These are phyloP conservation scores for Alaudala cheleensis DNA, from an alignment of 2,113 vertebrate species.

Conservation along the genomic window DNA sequence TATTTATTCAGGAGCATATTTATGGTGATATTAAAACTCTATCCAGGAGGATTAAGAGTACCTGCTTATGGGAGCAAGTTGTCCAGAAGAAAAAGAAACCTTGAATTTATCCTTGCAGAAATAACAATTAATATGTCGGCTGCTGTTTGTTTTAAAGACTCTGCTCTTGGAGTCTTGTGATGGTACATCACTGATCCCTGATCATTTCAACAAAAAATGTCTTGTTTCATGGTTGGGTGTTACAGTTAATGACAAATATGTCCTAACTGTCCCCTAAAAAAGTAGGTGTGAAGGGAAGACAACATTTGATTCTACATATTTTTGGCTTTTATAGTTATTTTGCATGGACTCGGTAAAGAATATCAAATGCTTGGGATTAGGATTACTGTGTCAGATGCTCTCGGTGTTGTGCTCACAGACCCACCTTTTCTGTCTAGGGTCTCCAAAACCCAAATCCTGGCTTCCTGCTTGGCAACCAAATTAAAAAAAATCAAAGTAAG, in stretches of 20 bases:
- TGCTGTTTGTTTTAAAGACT: neutral
- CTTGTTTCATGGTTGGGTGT: neutral
- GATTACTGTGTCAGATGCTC: neutral
- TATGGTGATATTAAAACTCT: constrained; percentile 2
- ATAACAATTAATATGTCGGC: neutral
- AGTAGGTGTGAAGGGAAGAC: neutral
- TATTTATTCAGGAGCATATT: neutral
- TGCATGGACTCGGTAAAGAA: neutral
- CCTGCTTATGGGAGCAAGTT: neutral
- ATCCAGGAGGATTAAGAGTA: neutral
- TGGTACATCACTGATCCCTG: neutral
- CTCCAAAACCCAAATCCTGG: neutral
- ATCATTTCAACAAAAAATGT: neutral
- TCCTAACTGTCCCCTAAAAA: neutral
- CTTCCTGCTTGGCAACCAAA: neutral
- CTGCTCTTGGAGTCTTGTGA: neutral
- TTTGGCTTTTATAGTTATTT: neutral
- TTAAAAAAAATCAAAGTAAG: neutral
- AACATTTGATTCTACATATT: neutral
- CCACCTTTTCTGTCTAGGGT: neutral
- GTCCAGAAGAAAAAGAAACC: neutral
- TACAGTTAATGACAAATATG: neutral
- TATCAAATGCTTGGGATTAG: neutral
- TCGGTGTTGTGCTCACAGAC: neutral
- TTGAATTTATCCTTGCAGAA: neutral